phyloP scores from a whole-genome alignment of 2,113 vertebrate species.

The Pelmatolapia mariae region DNA sequence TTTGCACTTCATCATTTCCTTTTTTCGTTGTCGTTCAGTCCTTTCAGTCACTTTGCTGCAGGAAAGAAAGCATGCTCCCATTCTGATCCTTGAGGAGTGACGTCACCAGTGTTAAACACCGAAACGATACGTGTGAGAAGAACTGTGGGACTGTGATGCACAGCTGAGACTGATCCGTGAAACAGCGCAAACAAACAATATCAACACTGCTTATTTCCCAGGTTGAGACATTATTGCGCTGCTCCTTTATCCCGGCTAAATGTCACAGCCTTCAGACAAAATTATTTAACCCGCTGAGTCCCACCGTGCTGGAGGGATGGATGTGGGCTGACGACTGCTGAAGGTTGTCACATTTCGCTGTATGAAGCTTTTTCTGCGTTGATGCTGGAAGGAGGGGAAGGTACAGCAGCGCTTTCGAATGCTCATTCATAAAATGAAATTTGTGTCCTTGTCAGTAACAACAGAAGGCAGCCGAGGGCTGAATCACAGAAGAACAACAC shows the following conservation, averaged over 20 bases:
- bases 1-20: accelerated
- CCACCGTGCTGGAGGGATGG: neutral
- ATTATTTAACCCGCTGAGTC: neutral
- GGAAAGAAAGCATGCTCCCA: neutral
- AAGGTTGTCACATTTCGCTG: neutral
- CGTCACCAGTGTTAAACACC: neutral
- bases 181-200: neutral
- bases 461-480: neutral
- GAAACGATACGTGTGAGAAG: neutral
- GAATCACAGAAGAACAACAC: neutral
- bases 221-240: neutral
- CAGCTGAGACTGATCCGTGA: neutral
- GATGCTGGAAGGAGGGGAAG: neutral
- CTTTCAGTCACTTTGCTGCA: neutral
- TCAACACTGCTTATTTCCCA: neutral
- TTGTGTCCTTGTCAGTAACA: neutral
- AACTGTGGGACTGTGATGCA: accelerated
- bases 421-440: neutral
- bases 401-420: neutral
- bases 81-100: neutral
- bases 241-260: neutral
- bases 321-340: neutral
- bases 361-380: neutral
- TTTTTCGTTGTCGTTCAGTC: neutral
- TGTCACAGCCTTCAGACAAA: neutral